Evolutionary conservation across 2,888 invertebrate genomes (phyloP).

Genomic region (Amaurobius ferox): DNA sequence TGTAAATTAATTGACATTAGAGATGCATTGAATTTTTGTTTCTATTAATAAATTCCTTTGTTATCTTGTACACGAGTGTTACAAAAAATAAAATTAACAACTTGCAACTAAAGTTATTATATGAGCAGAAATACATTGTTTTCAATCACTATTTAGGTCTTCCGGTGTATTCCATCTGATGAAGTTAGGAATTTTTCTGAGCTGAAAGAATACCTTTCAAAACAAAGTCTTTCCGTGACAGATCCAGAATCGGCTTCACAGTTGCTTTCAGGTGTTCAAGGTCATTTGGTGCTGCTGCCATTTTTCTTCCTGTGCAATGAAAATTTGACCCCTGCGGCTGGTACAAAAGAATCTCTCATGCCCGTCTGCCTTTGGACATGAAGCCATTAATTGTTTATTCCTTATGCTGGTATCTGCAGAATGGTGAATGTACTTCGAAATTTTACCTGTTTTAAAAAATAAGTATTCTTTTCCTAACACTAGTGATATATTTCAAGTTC

Average conservation of each 20-base stretch:
- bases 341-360: conserved; percentile 93
- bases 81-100: too few relatives aligned
- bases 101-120: too few relatives aligned
- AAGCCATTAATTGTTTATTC: too few relatives aligned
- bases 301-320: conserved; percentile 92
- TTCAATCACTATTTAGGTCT: conserved; percentile 82
- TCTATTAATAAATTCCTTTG: conserved; percentile 35
- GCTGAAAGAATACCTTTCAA: conserved; percentile 86
- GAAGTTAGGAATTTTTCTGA: conserved; percentile 86
- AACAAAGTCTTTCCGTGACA: conserved; percentile 84
- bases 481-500: too few relatives aligned
- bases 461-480: too few relatives aligned
- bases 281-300: conserved; percentile 92
- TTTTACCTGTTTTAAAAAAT: too few relatives aligned
- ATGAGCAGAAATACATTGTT: background rate
- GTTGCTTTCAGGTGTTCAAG: conserved; percentile 85
- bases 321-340: conserved; percentile 87
- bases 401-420: too few relatives aligned
- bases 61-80: conserved; percentile 38
- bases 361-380: conserved; percentile 95
- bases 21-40: too few relatives aligned
- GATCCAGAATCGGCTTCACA: conserved; percentile 84
- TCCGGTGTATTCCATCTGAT: conserved; percentile 93
- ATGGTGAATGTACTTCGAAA: too few relatives aligned
- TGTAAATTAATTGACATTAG: too few relatives aligned